These are phyloP conservation scores for Meganola albula DNA, from an alignment of 2,888 invertebrate species.

Conservation along the genomic window DNA sequence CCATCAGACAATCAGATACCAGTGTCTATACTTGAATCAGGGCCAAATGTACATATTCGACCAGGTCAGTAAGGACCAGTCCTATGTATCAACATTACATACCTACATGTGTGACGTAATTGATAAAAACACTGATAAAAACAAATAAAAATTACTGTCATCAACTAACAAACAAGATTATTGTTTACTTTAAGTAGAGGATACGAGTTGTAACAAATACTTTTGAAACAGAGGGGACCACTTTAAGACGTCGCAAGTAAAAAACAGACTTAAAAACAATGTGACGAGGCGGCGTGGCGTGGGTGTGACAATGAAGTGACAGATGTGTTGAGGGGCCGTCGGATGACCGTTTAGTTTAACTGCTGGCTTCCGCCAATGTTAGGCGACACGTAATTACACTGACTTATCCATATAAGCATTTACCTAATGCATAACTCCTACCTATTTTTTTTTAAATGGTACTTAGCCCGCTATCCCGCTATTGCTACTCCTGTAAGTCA, in stretches of 20 bases:
- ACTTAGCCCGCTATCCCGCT: no score
- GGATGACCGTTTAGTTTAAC: constrained; percentile 71
- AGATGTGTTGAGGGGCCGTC: constrained; percentile 52
- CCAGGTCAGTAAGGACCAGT: no score
- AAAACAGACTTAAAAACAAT: constrained; percentile 41
- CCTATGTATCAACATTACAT: no score
- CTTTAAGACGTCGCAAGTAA: constrained; percentile 55
- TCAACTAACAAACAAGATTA: constrained; percentile 31
- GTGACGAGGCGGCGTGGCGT: constrained; percentile 47
- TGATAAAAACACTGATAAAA: no score
- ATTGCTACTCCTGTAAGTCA: no score
- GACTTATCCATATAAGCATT: no score
- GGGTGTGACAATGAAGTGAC: constrained; percentile 58
- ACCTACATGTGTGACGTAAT: no score
- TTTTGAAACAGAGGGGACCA: constrained; percentile 55
- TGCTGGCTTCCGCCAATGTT: constrained; percentile 63
- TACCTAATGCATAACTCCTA: no score
- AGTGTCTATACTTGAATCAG: no score
- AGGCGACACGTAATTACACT: constrained; percentile 37
- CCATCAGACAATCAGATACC: no score
- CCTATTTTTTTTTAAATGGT: no score
- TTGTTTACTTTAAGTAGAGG: constrained; percentile 46
- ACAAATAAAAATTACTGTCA: constrained; percentile 28
- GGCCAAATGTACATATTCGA: no score
- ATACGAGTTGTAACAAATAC: constrained; percentile 46